Evolutionary conservation across 2,797 vertebrate species (phyloP), one percentile per base, ranked within the genome.

Genomic region (Cyclura pinguis): DNA sequence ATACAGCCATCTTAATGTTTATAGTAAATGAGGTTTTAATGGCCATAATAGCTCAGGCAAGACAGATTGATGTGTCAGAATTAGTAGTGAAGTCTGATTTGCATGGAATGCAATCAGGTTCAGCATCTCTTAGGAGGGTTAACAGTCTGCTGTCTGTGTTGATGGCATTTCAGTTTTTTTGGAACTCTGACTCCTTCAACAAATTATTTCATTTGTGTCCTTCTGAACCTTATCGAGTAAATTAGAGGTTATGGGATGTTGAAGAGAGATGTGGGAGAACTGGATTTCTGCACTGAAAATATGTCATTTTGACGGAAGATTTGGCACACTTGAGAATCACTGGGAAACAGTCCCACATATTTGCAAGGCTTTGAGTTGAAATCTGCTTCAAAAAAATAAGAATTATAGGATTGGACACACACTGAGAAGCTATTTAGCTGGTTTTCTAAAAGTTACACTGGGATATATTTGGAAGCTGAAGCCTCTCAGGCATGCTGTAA

Each of bases 251-350:
- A 81, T 74, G 82, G 38, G 92, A 2, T 90, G 74, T 84, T 76
- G 27, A 89, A 88, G 78, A 35, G 57, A 94, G 64, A 73, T 86
- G 87, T 89, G 55, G 42, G 14, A 88, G 22, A 92, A 72, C 24
- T 74, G 81, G 77, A 90, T 90, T 83, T 89, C 88, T 88, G 38
- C 80, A 85, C 14, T 73, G 69, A 87, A 94, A 88, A 13, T 87
- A 42, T 89, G 67, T 88, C 89, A 93, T 94, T 87, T 80, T 94
- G 67, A 88, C 42, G 57, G 84, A 94, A 89, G 10, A 92, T 85
- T 87, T 76, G 90, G 10, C 13, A 90, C 77, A 84, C 59, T 93
- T 82, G 92, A 89, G 84, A 67, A 86, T 47, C 0, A 0, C 76
- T 86, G 55, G 64, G 55, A 88, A 89, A 81, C 50, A 92, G 86